Base-by-base conservation (phyloP, 2,797 vertebrate genomes). In the Anguilla megastoma region DNA sequence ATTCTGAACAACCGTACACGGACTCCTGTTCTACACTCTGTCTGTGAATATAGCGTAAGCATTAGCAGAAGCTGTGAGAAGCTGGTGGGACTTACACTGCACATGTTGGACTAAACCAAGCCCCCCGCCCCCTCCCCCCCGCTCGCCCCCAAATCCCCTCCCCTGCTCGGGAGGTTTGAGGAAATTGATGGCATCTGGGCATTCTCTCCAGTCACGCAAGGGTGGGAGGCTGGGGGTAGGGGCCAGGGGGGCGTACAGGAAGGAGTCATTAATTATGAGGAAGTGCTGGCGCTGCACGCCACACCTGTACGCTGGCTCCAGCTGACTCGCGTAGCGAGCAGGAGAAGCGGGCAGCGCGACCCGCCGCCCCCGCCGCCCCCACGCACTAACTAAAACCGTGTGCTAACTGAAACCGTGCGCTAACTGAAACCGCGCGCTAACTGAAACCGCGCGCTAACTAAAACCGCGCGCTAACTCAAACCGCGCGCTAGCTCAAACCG, bases 241-340 rank as follows among this genome's bases (percentile, higher is more conserved):
- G 85, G 84, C 87, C 54, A 84, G 12, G 86, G 87, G 87, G 91
- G 87, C 86, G 88, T 86, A 89, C 36, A 92, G 93, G 93, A 95
- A 94, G 90, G 88, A 87, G 92, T 91, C 66, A 94, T 95, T 94
- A 94, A 94, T 94, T 94, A 92, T 93, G 93, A 95, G 92, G 91
- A 95, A 95, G 90, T 91, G 92, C 93, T 92, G 90, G 92, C 89
- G 92, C 93, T 92, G 93, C 94, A 95, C 45, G 86, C 92, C 90
- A 90, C 94, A 95, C 94, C 94, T 94, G 94, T 94, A 95, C 86
- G 91, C 93, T 89, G 41, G 69, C 91, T 93, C 90, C 92, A 93
- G 93, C 93, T 94, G 93, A 94, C 90, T 90, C 92, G 90, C 92
- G 92, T 87, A 89, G 88, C 18, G 54, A 69, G 41, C 7, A 52